A percentile compares a stretch with the other conserved stretches of the same genome.
phyloP scores from a whole-genome alignment of 2,797 vertebrate species.

The Antennarius maculatus region DNA sequence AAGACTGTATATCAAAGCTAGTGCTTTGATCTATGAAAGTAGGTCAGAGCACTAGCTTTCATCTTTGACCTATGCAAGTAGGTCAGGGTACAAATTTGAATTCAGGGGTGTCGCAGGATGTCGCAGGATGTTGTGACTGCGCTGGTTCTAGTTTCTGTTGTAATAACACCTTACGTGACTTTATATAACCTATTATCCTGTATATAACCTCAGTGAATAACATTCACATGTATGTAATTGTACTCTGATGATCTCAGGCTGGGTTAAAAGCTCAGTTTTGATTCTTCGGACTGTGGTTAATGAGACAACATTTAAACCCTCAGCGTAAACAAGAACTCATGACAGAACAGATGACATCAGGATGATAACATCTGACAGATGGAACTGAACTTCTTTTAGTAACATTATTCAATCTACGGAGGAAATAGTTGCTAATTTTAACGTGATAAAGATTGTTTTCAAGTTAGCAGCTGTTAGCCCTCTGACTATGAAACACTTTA shows the following conservation, averaged over 20 bases:
- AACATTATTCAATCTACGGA: not conserved
- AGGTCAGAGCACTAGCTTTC: too few relatives aligned
- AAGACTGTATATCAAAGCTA: too few relatives aligned
- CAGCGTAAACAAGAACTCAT: constrained; percentile 2
- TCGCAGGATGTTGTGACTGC: too few relatives aligned
- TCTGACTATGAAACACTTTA: too few relatives aligned
- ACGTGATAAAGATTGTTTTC: not conserved
- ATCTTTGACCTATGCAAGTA: too few relatives aligned
- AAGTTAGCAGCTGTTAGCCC: too few relatives aligned
- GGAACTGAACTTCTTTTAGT: too few relatives aligned
- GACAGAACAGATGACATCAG: constrained; percentile 8
- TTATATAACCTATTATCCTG: not conserved
- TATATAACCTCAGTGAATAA: not conserved
- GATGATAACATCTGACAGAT: too few relatives aligned
- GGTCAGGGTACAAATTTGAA: too few relatives aligned
- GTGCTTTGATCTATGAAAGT: too few relatives aligned
- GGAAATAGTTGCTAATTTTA: not conserved
- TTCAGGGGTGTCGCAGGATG: too few relatives aligned
- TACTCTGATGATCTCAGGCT: not conserved
- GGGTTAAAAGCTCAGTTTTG: not conserved
- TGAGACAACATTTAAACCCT: not conserved
- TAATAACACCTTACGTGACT: not conserved
- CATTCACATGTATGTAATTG: not conserved
- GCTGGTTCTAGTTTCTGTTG: not conserved
- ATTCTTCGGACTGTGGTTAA: not conserved